phyloP scores from a whole-genome alignment of 2,113 vertebrate species.

The Octodon degus region DNA sequence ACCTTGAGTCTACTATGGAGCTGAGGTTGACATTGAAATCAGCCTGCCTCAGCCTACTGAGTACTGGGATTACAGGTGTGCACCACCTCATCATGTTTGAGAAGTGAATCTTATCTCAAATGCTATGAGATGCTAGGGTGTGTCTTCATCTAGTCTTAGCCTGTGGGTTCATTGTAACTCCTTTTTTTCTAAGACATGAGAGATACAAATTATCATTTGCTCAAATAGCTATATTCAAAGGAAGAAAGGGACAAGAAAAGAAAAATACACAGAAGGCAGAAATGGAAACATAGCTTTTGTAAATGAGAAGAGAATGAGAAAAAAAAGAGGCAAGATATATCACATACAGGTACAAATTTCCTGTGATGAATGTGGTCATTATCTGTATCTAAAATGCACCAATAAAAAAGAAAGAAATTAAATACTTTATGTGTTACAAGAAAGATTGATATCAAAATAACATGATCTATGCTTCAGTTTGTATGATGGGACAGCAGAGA shows the following conservation, averaged over 20 bases:
- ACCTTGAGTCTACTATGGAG: not conserved
- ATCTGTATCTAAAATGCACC: not conserved
- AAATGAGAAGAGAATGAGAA: not conserved
- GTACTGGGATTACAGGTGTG: not conserved
- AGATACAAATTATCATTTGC: conserved; percentile 62
- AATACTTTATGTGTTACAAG: conserved; percentile 62
- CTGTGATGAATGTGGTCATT: not conserved
- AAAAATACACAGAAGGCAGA: not conserved
- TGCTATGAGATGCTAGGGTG: conserved; percentile 53
- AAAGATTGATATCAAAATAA: conserved; percentile 67
- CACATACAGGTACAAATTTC: not conserved
- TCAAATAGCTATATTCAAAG: conserved; percentile 57
- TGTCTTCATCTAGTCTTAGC: conserved; percentile 42
- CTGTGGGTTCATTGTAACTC: conserved; percentile 56
- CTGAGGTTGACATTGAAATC: not conserved
- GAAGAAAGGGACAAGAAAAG: not conserved
- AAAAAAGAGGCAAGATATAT: not conserved
- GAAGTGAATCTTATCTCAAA: conserved; percentile 66
- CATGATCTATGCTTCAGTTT: conserved; percentile 62
- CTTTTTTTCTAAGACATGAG: conserved; percentile 65
- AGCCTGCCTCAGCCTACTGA: not conserved
- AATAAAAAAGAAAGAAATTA: conserved; percentile 52
- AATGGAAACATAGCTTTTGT: not conserved
- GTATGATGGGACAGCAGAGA: conserved; percentile 55
- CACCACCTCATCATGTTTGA: not conserved